Evolutionary conservation across 1,140 invertebrate species (phyloP), one percentile per base, ranked within the genome.

Genomic region (Orussus abietinus): DNA sequence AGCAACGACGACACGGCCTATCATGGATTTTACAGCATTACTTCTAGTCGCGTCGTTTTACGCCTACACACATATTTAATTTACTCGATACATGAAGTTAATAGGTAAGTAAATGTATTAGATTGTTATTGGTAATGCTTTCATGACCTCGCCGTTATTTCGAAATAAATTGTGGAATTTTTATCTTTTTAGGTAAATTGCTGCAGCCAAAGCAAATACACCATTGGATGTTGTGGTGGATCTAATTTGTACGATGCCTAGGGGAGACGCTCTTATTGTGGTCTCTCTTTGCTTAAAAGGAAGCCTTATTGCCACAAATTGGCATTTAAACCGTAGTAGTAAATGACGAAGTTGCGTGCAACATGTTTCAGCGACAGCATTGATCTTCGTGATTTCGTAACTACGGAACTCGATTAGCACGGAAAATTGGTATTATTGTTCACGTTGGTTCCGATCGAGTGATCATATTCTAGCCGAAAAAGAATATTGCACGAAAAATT

Each of bases 151-250:
- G 11, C 22, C 20, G 19, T 20, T 10, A 21, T 17, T 25, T 17
- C 3, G 18, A 37, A 10, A 5, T 19, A 34, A 30, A 31, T 37
- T 34, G 9, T 29, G 32, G 28, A 15, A n/a, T 38, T 9, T 33
- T 42, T 21, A 40, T 25, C 20, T 11, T 17, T 30, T 18, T 15
- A 67, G 66, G 41, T 67, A 67, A 69, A 62, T 66, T 65, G 59
- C 64, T 69, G 53, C 62, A 67, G 64, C 66, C 66, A 69, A 69
- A 69, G 66, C 58, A 59, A 14, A 32, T 62, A 63, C 58, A 64
- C 55, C 59, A 59, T 55, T 58, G 53, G 53, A 60, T 49, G 49
- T 52, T 34, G 63, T 59, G 56, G 62, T 62, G 57, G 51, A 45
- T 49, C 40, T 51, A 50, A 49, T 45, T 40, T 36, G 26, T 50